phyloP scores from a whole-genome alignment of 2,113 vertebrate species.

The Corvus moneduloides region DNA sequence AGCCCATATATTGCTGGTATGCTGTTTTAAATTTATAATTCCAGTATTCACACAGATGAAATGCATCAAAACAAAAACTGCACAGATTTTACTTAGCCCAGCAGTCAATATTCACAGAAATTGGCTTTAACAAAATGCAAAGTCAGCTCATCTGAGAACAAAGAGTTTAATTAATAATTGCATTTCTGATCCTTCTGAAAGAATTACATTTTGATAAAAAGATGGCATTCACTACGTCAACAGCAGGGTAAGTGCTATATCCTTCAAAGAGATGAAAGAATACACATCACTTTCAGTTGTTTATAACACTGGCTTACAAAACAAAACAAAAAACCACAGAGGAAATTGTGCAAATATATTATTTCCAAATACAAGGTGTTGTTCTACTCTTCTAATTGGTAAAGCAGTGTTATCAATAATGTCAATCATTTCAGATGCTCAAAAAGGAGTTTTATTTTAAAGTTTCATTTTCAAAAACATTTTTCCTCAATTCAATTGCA shows the following conservation, averaged over 20 bases:
- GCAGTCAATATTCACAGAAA: slow-evolving; percentile 39
- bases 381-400: neutral
- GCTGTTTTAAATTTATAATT: slow-evolving; percentile 39
- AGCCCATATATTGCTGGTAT: slow-evolving; percentile 74
- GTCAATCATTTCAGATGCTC: neutral
- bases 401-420: neutral
- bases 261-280: slow-evolving; percentile 4
- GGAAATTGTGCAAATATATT: slow-evolving; percentile 12
- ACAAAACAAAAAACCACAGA: neutral
- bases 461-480: neutral
- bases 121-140: slow-evolving; percentile 3
- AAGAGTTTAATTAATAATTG: slow-evolving; percentile 25
- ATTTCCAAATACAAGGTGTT: neutral
- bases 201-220: slow-evolving; percentile 11
- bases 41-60: slow-evolving; percentile 59
- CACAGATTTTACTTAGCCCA: slow-evolving; percentile 41
- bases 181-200: slow-evolving; percentile 37
- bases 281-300: slow-evolving; percentile 12
- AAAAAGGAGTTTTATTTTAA: neutral
- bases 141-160: slow-evolving; percentile 38
- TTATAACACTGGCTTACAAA: neutral
- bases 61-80: slow-evolving; percentile 49
- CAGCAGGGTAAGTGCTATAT: slow-evolving; percentile 25
- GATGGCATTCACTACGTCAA: slow-evolving; percentile 23
- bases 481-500: neutral